Conservation (phyloP, 2,797 vertebrate species). For the Pantherophis alleghaniensis region DNA sequence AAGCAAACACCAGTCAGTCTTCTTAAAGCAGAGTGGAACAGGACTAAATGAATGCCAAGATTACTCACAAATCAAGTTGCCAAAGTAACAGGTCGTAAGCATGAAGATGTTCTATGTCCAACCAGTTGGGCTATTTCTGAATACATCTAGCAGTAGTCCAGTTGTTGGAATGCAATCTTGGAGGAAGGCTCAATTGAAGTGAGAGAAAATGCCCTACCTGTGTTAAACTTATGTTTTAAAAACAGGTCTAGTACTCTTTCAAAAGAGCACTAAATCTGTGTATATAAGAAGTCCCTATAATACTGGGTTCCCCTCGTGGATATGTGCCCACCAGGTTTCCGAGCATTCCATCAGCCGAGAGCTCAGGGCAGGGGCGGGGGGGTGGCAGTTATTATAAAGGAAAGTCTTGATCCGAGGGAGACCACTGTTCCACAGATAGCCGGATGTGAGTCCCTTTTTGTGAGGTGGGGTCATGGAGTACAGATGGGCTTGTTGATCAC, state of each 20-base stretch:
- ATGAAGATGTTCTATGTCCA: not conserved
- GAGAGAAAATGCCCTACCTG: not conserved
- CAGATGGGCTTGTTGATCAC: too few species aligned
- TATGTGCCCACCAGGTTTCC: too few species aligned
- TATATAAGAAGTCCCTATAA: not conserved
- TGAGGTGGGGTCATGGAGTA: too few species aligned
- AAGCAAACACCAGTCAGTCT: not conserved
- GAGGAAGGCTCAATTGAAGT: not conserved
- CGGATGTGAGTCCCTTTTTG: too few species aligned
- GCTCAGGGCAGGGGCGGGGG: too few species aligned
- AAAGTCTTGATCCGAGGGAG: too few species aligned
- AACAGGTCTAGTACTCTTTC: not conserved
- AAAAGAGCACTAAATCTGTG: not conserved
- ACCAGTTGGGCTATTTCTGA: not conserved
- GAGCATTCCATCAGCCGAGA: too few species aligned
- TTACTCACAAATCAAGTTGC: not conserved
- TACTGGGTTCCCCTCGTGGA: too few species aligned
- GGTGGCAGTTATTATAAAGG: too few species aligned
- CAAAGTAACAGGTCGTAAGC: not conserved
- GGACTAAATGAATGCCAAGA: not conserved
- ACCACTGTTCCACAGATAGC: too few species aligned
- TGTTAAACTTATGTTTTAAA: not conserved
- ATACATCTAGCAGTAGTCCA: not conserved
- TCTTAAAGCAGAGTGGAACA: not conserved
- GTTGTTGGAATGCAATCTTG: not conserved